Conservation (phyloP, 2,888 invertebrate species). For the Heliconius erato region DNA sequence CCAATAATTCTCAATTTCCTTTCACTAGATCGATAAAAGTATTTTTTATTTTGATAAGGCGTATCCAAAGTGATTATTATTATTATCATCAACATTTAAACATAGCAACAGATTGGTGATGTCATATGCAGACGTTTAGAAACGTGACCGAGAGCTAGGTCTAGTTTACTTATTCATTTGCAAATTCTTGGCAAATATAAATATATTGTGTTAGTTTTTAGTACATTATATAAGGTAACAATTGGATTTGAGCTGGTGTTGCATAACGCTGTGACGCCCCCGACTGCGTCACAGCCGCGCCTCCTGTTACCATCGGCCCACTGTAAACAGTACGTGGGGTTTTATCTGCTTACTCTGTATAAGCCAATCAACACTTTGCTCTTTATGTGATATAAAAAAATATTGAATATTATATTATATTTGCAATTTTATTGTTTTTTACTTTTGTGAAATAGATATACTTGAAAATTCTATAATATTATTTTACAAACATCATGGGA, state of each 20-base stretch:
- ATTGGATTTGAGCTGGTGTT: conserved; percentile 55
- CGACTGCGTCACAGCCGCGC: conserved; percentile 75
- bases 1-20: conserved; percentile 15
- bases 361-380: conserved; percentile 42
- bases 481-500: background rate
- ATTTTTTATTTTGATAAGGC: background rate
- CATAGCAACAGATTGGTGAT: conserved; percentile 24
- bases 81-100: conserved; percentile 5
- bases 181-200: conserved; percentile 19
- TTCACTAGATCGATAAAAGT: conserved; percentile 26
- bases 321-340: conserved; percentile 46
- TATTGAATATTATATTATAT: background rate
- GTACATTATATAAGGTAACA: conserved; percentile 41
- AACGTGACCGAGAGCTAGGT: conserved; percentile 33
- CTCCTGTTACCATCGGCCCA: conserved; percentile 69
- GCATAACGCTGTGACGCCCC: conserved; percentile 63
- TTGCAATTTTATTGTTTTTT: background rate
- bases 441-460: background rate
- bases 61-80: background rate
- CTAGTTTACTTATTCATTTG: conserved; percentile 29
- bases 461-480: background rate
- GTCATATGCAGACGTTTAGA: conserved; percentile 19
- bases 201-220: conserved; percentile 25
- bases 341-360: conserved; percentile 41
- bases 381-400: conserved; percentile 24